phyloP scores from a whole-genome alignment of 2,113 vertebrate species.

The Alexandromys fortis region DNA sequence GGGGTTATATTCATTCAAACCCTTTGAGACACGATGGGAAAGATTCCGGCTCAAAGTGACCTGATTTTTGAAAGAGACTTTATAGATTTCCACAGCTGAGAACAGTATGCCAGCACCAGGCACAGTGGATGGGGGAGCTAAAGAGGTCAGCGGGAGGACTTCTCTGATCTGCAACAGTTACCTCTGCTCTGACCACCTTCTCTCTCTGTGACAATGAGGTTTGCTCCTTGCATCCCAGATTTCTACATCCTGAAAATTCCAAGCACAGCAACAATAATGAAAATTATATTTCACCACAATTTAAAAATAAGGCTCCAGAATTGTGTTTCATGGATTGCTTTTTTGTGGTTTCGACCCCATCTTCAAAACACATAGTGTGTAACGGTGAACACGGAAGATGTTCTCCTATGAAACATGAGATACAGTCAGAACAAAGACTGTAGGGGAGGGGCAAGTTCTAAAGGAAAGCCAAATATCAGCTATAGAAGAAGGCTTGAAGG shows the following conservation, averaged over 20 bases:
- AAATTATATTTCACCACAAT: not conserved
- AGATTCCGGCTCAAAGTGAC: not conserved
- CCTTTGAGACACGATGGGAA: constrained; percentile 14
- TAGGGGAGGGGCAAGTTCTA: not conserved
- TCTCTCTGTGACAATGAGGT: not conserved
- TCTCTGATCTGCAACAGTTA: not conserved
- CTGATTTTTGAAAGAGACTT: not conserved
- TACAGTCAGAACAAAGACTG: not conserved
- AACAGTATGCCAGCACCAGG: not conserved
- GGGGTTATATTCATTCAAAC: not conserved
- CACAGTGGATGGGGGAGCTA: not conserved
- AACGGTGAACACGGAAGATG: not conserved
- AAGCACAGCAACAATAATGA: not conserved
- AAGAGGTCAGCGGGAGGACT: not conserved
- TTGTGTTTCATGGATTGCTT: not conserved
- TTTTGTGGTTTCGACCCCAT: not conserved
- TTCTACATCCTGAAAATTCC: not conserved
- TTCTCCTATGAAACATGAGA: not conserved
- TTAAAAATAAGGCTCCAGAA: not conserved
- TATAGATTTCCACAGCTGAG: not conserved
- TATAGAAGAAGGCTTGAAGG: not conserved
- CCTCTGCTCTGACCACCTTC: not conserved
- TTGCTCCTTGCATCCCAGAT: not conserved
- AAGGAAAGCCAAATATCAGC: not conserved
- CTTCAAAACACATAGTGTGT: not conserved